Base-by-base conservation (phyloP, 2,888 invertebrate species). In the Mechanitis mazaeus region DNA sequence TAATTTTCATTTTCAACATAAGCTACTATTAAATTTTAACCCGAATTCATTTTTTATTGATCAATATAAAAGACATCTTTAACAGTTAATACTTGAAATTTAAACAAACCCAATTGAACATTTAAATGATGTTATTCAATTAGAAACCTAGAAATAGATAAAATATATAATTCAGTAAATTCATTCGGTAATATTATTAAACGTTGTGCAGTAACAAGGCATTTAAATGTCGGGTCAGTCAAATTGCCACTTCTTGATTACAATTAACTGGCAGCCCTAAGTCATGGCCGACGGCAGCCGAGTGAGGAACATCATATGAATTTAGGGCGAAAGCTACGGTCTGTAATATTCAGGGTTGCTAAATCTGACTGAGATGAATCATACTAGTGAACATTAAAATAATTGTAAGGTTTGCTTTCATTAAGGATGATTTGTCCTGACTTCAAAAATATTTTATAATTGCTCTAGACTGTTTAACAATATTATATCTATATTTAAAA, bases 221-320 rank as follows among this genome's bases (percentile, higher is more conserved):
- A 46, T 61, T 58, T 61, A 61, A 55, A 35, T 66, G 57, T 61
- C 56, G 61, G 75, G 75, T 76, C 69, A 77, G 75, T 81, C 77
- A 81, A 83, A 85, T 84, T 84, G 83, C 77, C 69, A 67, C 73
- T 71, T 73, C 76, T 81, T 80, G 80, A 84, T 83, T 82, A 83
- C 70, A 84, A 84, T 84, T 84, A 84, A 84, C 71, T 68, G 64
- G 67, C 65, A 70, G 64, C 65, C 65, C 77, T 75, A 71, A 77
- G 79, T 76, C 76, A 79, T 75, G 75, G 79, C 80, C 78, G 66
- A 65, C 70, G 75, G 67, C 71, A 69, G 72, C 77, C 76, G 71
- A 72, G 68, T 71, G 70, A 76, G 75, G 74, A 78, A 75, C 75
- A 73, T 73, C 76, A 72, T 71, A 72, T 75, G 74, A 75, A 76